Base-by-base conservation (phyloP, 2,888 invertebrate genomes). In the Xylocampa areola region DNA sequence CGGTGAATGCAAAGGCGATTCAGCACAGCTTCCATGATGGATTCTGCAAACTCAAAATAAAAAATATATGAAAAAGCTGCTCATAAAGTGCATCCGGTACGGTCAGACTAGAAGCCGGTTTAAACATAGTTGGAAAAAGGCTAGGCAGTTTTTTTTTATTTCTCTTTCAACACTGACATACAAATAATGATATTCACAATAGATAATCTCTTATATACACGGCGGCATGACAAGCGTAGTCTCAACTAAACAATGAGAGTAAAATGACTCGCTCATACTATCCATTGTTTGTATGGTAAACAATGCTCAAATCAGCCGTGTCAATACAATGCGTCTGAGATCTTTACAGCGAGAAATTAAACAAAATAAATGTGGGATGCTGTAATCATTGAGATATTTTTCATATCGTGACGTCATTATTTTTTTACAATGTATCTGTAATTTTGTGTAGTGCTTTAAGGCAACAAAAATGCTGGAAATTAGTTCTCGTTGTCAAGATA, bases 241-340 rank as follows among this genome's bases (percentile, higher is more conserved):
- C 16, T 58, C 57, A 57, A 55, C 62, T 62, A 67, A 76, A 77
- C 79, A 79, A 79, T 76, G 57, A 73, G 50, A 37, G n/a, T 50
- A 47, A 50, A 62, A 45, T 51, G 47, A 50, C 47, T 51, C 7
- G 32, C 35, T 50, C 37, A 44, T 27, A 32, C 23, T 23, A 10
- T 35, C 44, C 17, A 57, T 66, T 57, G 62, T 68, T 57, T 52
- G 21, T 43, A 0, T n/a, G 23, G 29, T 48, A 61, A 53, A 68
- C 61, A 68, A 55, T 39, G 43, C 45, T 53, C 58, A 65, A 59
- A 58, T 62, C 51, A 68, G 50, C 43, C 13, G 25, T 35, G 41
- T 54, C 54, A 57, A 65, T 53, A 64, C 63, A 67, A 68, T 68
- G 47, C 39, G 3, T 51, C 35, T n/a, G 21, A 53, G 21, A 54